Percentiles rank a stretch among this genome's conserved stretches.
Conservation (phyloP, 2,113 vertebrate species). For the Paratilapia polleni region DNA sequence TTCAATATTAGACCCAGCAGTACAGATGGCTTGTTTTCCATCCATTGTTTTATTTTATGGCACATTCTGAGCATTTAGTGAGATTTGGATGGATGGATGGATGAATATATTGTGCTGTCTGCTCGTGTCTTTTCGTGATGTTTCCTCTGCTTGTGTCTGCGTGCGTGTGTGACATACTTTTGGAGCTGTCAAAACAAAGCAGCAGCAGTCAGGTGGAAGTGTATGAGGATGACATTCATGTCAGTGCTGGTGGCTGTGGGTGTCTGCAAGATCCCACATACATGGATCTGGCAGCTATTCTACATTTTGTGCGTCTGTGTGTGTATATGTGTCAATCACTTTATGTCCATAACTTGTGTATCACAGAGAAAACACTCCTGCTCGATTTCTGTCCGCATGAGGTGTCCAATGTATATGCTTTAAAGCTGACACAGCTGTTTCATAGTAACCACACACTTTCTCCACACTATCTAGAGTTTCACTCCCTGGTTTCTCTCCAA, state of each 20-base stretch:
- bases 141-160: not conserved
- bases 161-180: not conserved
- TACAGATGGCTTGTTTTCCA: slow-evolving; percentile 32
- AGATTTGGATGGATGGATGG: not conserved
- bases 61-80: not conserved
- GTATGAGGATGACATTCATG: not conserved
- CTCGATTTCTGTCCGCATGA: not conserved
- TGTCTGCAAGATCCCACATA: not conserved
- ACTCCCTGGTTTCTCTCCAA: slow-evolving; percentile 34
- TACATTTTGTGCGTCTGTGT: not conserved
- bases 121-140: not conserved
- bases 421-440: slow-evolving; percentile 62
- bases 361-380: not conserved
- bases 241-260: not conserved
- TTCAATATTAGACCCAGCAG: slow-evolving; percentile 6
- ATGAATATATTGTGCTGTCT: not conserved
- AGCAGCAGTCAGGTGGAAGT: not conserved
- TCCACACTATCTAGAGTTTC: not conserved
- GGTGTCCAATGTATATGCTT: slow-evolving; percentile 22
- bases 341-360: not conserved
- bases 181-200: not conserved
- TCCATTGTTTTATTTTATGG: slow-evolving; percentile 1
- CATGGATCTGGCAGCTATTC: not conserved
- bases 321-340: not conserved
- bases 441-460: slow-evolving; percentile 48